Evolutionary conservation across 1,140 invertebrate species (phyloP), one percentile per base, ranked within the genome.

Genomic region (Holotrichia oblita): DNA sequence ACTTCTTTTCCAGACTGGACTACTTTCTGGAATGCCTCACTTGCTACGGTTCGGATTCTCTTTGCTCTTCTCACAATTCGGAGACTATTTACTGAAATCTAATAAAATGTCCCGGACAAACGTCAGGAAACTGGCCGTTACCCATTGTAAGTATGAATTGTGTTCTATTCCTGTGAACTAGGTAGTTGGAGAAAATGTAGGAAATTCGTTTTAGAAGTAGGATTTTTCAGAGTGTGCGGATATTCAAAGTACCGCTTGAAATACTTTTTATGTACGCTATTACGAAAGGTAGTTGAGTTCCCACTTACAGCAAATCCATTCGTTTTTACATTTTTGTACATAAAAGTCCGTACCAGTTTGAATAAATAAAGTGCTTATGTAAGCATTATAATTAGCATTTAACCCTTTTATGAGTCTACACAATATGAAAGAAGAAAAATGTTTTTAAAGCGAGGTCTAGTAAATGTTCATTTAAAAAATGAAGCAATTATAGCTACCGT

Each of bases 11-110:
- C 79, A 93, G 92, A 91, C 91, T 10, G 92, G 92, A 20, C 81
- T 93, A 22, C 82, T 93, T 3, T 92, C 92, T 0, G 92, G 92
- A 2, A 77, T 91, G n/a, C 92, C 92, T 0, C 92, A 93, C 83
- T 22, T 93, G 2, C 84, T 92, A 48, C 86, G 92, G 42, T 92
- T 91, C 88, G 59, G 89, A 0, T 92, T 92, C 81, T 90, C 92
- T 1, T 90, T 90, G 69, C 79, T 87, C 0, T 91, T 91, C 77
- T 91, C 91, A 0, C 85, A 88, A 7, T 80, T 92, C 40, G 89
- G 89, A n/a, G 92, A 93, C 81, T 92, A 90, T 86, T 83, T 93
- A 12, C 82, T 93, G 7, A 85, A 86, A 12, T 89, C 89, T 1
- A 88, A 90, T 40, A 90, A 87, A 81, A 87, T 93, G 86, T 89